phyloP scores from a whole-genome alignment of 2,113 vertebrate genomes.

The Lanius ludovicianus region DNA sequence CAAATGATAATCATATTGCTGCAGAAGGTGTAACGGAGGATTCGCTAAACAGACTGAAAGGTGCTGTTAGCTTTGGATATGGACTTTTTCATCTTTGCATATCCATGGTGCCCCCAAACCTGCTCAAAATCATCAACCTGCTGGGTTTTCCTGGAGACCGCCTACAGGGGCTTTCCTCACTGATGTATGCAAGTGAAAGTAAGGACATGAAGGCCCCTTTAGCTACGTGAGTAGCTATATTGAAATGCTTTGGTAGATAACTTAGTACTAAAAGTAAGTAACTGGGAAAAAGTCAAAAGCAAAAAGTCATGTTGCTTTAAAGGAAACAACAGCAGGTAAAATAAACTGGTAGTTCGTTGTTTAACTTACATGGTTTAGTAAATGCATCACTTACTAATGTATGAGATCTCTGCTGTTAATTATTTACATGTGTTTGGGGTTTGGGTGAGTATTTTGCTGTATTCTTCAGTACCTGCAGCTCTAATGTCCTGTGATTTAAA shows the following conservation, averaged over 20 bases:
- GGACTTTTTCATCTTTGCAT: slow-evolving; percentile 99
- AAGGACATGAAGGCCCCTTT: slow-evolving; percentile 99
- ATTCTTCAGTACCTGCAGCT: not conserved
- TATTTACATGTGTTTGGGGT: not conserved
- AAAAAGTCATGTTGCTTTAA: slow-evolving; percentile 25
- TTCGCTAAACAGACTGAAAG: slow-evolving; percentile 94
- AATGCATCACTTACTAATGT: not conserved
- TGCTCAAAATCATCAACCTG: slow-evolving; percentile 99
- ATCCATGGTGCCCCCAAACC: slow-evolving; percentile 99
- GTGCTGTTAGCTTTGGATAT: slow-evolving; percentile 98
- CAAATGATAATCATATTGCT: slow-evolving; percentile 88
- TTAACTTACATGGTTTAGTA: not conserved
- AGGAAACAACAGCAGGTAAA: slow-evolving; percentile 67
- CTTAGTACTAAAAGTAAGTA: slow-evolving; percentile 77
- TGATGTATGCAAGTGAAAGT: slow-evolving; percentile 98
- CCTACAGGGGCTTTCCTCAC: slow-evolving; percentile 92
- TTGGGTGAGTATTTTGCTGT: not conserved
- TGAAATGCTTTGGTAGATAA: slow-evolving; percentile 80
- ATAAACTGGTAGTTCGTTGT: not conserved
- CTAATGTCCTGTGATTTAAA: not conserved
- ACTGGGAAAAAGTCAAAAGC: slow-evolving; percentile 32
- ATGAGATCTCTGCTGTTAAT: not conserved
- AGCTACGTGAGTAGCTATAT: slow-evolving; percentile 97
- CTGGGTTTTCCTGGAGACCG: slow-evolving; percentile 98
- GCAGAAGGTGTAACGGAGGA: slow-evolving; percentile 87